These are phyloP conservation scores for Parasteatoda tepidariorum DNA, from an alignment of 1,140 invertebrate species.

Conservation along the genomic window DNA sequence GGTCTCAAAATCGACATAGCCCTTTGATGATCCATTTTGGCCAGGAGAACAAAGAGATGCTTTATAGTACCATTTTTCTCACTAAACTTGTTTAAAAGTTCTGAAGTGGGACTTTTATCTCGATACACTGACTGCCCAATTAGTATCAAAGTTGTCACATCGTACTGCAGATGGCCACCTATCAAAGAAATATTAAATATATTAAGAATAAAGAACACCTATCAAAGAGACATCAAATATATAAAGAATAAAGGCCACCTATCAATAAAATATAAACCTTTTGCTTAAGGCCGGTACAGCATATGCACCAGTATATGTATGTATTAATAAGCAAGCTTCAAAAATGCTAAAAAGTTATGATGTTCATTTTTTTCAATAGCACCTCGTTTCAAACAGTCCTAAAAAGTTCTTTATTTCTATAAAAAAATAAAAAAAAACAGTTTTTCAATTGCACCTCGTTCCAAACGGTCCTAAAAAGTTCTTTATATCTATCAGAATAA, in stretches of 20 bases:
- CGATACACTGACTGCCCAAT: slow-evolving; percentile 70
- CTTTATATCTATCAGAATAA: no score
- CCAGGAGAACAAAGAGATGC: slow-evolving; percentile 80
- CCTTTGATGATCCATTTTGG: slow-evolving; percentile 78
- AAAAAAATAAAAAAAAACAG: no score
- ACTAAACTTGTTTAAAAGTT: slow-evolving; percentile 82
- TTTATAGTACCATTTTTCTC: slow-evolving; percentile 82
- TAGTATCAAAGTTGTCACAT: slow-evolving; percentile 70
- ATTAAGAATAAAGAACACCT: not conserved
- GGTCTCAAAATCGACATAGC: slow-evolving; percentile 77
- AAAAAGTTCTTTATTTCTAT: no score
- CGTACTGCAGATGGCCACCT: slow-evolving; percentile 73
- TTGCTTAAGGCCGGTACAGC: not conserved
- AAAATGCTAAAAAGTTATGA: not conserved
- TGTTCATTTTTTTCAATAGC: no score
- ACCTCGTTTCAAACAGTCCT: no score
- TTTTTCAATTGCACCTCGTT: no score
- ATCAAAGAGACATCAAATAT: not conserved
- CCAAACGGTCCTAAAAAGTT: no score
- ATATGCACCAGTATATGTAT: not conserved
- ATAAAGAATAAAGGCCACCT: not conserved
- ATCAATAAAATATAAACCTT: not conserved
- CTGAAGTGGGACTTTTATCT: slow-evolving; percentile 78
- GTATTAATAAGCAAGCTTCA: not conserved
- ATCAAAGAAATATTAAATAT: not conserved